Conservation (phyloP, 2,888 invertebrate genomes). For the Flabesymbios commensalis region DNA sequence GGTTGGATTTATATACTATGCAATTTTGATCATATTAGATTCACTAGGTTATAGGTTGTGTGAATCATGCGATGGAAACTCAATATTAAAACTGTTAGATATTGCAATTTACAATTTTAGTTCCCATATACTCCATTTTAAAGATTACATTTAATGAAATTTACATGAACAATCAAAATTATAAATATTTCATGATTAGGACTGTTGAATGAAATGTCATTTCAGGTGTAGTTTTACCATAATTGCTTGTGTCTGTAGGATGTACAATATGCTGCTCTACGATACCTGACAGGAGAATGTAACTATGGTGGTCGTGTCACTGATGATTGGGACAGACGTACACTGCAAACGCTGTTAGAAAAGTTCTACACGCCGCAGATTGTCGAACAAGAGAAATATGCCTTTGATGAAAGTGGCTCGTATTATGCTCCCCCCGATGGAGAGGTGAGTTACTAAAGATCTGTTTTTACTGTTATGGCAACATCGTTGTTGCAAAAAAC, state of each 20-base stretch:
- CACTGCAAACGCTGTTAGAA: slow-evolving; percentile 61
- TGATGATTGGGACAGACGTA: slow-evolving; percentile 64
- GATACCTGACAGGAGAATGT: slow-evolving; percentile 65
- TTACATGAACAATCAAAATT: background rate
- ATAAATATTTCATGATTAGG: background rate
- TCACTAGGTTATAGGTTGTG: too few relatives aligned
- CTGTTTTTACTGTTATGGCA: background rate
- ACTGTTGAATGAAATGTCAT: background rate
- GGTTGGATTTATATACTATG: too few relatives aligned
- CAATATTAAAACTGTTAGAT: too few relatives aligned
- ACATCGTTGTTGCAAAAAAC: background rate
- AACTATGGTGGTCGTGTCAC: slow-evolving; percentile 66
- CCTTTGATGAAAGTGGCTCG: slow-evolving; percentile 58
- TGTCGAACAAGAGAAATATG: slow-evolving; percentile 49
- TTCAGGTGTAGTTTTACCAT: background rate
- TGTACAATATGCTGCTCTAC: slow-evolving; percentile 62
- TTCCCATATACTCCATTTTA: too few relatives aligned
- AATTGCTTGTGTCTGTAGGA: slow-evolving; percentile 43
- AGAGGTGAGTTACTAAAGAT: slow-evolving; percentile 54
- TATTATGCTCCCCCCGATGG: slow-evolving; percentile 59
- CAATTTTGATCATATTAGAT: too few relatives aligned
- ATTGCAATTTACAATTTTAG: too few relatives aligned
- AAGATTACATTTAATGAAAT: background rate
- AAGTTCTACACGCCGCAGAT: slow-evolving; percentile 60
- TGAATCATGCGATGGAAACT: too few relatives aligned